Percentiles rank a stretch among this genome's conserved stretches.
Evolutionary conservation across 2,888 invertebrate species (phyloP).

Genomic region (Coelopa pilipes): DNA sequence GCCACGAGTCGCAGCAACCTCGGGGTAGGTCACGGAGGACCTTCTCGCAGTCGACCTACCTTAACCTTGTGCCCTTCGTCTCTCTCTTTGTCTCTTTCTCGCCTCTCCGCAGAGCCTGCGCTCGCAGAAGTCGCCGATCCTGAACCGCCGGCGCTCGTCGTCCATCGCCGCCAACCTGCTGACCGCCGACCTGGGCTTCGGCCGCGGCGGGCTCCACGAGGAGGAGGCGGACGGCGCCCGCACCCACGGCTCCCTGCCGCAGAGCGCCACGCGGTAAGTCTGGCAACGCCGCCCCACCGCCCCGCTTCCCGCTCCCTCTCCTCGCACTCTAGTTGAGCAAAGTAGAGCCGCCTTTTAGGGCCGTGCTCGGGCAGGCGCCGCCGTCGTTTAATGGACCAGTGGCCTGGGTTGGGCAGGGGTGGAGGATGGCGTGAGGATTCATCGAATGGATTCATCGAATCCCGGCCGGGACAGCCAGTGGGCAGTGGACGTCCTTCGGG

Average conservation of each 20-base stretch:
- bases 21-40: conserved; percentile 37
- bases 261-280: conserved; percentile 57
- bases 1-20: conserved; percentile 38
- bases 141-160: conserved; percentile 62
- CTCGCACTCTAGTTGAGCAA: no score
- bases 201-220: conserved; percentile 46
- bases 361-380: no score
- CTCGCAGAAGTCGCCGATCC: conserved; percentile 60
- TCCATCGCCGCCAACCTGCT: conserved; percentile 62
- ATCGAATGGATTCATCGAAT: no score
- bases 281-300: not conserved
- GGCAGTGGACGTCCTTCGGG: no score
- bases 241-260: conserved; percentile 44
- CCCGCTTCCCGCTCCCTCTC: no score
- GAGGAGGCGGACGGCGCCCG: conserved; percentile 34
- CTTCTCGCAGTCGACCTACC: not conserved
- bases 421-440: no score
- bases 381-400: no score
- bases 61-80: not conserved
- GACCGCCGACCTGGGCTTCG: conserved; percentile 55
- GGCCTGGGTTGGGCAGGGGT: no score
- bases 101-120: conserved; percentile 50
- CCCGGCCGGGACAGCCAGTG: no score
- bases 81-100: no score
- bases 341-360: no score